Percentiles rank a stretch among this genome's conserved stretches.
phyloP scores from a whole-genome alignment of 1,140 invertebrate species.

The Lepidurus arcticus region DNA sequence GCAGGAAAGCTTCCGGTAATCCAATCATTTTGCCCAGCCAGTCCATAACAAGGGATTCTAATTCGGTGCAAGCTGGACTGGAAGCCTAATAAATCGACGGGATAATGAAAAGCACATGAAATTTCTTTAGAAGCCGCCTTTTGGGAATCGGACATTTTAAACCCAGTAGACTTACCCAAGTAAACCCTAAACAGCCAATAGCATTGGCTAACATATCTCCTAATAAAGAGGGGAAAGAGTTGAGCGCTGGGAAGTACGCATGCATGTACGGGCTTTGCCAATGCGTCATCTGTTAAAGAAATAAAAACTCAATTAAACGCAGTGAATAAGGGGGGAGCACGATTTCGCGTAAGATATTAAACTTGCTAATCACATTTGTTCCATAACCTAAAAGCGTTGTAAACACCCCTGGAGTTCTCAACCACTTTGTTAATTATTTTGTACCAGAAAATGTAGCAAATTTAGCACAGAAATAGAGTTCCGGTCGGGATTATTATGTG shows the following conservation, averaged over 20 bases:
- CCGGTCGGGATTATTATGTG: no score
- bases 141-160: background rate
- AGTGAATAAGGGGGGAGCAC: background rate
- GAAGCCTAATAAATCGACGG: slow-evolving; percentile 58
- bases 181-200: slow-evolving; percentile 96
- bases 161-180: slow-evolving; percentile 69
- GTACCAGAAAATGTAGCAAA: no score
- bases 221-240: slow-evolving; percentile 93
- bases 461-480: no score
- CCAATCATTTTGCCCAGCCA: slow-evolving; percentile 94
- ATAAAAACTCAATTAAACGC: background rate
- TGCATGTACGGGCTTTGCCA: slow-evolving; percentile 99
- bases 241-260: slow-evolving; percentile 97
- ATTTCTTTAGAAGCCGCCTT: background rate
- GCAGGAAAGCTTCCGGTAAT: slow-evolving; percentile 81
- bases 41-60: slow-evolving; percentile 95
- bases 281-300: slow-evolving; percentile 71
- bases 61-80: slow-evolving; percentile 90
- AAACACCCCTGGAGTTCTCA: no score
- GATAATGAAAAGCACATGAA: background rate
- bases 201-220: slow-evolving; percentile 96
- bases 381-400: no score
- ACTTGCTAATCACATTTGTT: no score
- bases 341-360: background rate
- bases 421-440: no score